A percentile compares a stretch with the other conserved stretches of the same genome.
These are phyloP conservation scores for Elanus axillaris DNA, from an alignment of 2,113 vertebrate species.

Conservation along the genomic window DNA sequence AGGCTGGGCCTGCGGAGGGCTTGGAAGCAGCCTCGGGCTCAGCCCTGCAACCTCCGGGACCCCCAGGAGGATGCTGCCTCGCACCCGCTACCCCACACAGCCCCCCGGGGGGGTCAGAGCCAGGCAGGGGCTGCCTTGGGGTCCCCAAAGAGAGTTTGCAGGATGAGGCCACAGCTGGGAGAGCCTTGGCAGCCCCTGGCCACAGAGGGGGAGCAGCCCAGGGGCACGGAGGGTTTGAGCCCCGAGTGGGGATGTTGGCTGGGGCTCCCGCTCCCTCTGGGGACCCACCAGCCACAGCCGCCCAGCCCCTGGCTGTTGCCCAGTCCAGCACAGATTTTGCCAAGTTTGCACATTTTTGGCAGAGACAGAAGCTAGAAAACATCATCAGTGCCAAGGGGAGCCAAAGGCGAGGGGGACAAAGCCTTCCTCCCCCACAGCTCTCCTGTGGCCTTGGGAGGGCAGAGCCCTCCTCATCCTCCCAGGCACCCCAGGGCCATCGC, in stretches of 20 bases:
- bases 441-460: background rate
- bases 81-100: background rate
- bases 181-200: accelerated
- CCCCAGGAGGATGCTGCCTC: background rate
- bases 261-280: accelerated
- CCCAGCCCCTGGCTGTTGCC: background rate
- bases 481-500: accelerated
- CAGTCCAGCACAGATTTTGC: background rate
- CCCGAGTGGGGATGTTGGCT: background rate
- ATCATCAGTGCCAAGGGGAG: background rate
- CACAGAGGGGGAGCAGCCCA: background rate
- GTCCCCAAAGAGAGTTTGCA: background rate
- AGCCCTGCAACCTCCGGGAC: background rate
- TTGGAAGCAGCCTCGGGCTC: background rate
- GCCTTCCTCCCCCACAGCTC: background rate
- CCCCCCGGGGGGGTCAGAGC: background rate
- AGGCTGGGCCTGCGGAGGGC: background rate
- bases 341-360: background rate
- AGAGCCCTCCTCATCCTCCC: background rate
- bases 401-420: accelerated
- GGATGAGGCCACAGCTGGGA: background rate
- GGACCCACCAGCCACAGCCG: background rate
- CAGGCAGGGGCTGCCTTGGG: background rate
- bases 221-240: background rate
- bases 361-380: background rate